A percentile compares a stretch with the other conserved stretches of the same genome.
phyloP scores from a whole-genome alignment of 2,888 invertebrate species.

The Amphipoea oculea region DNA sequence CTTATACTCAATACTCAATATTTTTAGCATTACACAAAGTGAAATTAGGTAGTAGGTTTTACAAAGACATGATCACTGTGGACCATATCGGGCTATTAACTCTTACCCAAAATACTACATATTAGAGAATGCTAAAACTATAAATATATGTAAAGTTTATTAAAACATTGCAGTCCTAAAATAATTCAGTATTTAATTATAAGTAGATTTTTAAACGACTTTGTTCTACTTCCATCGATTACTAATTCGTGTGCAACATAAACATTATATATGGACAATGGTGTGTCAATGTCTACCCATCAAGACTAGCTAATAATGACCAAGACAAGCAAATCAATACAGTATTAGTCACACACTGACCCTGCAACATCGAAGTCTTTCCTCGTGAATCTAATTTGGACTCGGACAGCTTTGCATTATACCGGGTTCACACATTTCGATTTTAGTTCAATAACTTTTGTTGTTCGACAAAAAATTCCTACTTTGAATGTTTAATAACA shows the following conservation, averaged over 20 bases:
- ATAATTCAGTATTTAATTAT: not conserved
- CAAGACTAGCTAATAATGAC: not conserved
- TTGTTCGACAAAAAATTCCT: not conserved
- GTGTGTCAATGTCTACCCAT: not conserved
- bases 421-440: not conserved
- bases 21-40: not conserved
- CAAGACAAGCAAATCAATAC: not conserved
- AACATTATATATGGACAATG: not conserved
- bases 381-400: not conserved
- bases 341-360: not conserved
- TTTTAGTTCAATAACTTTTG: not conserved
- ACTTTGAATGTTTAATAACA: not conserved
- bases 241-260: not conserved
- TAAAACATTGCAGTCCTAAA: not conserved
- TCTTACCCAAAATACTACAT: not conserved
- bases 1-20: not conserved
- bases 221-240: not conserved
- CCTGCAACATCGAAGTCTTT: conserved; percentile 2
- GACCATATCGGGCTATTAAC: not conserved
- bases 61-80: not conserved
- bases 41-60: not conserved
- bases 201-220: not conserved
- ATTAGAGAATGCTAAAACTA: not conserved
- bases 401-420: not conserved
- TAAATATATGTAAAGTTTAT: not conserved